Conservation (phyloP, 2,797 vertebrate species). For the Etheostoma perlongum region DNA sequence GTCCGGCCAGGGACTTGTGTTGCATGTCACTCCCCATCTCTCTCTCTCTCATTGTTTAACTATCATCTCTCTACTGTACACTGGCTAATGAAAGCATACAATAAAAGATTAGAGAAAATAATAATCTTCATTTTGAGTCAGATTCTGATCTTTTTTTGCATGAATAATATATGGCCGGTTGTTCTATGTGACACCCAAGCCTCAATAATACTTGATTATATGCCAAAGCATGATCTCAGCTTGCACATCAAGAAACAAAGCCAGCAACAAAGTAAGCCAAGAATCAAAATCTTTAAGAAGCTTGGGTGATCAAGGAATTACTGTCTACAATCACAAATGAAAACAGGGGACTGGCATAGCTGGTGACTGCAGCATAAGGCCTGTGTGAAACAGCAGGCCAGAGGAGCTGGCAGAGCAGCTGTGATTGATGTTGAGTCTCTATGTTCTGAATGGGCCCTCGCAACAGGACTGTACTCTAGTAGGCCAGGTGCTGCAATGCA, state of each 20-base stretch:
- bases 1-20: neutral
- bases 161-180: neutral
- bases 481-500: constrained; percentile 84
- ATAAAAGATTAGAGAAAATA: neutral
- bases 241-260: constrained; percentile 27
- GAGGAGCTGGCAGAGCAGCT: constrained; percentile 57
- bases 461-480: constrained; percentile 68
- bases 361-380: constrained; percentile 64
- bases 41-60: neutral
- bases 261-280: constrained; percentile 25
- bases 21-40: neutral
- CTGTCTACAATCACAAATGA: constrained; percentile 59
- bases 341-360: constrained; percentile 41
- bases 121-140: neutral
- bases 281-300: constrained; percentile 40
- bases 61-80: neutral
- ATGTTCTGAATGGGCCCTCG: constrained; percentile 74
- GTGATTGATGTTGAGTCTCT: constrained; percentile 79
- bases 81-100: neutral
- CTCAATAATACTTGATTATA: constrained; percentile 1
- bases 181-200: neutral
- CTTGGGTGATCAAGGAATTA: constrained; percentile 50
- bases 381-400: constrained; percentile 52
- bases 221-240: constrained; percentile 4
- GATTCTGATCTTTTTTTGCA: neutral